Base-by-base conservation (phyloP, 2,888 invertebrate genomes). In the Alsophila aescularia region DNA sequence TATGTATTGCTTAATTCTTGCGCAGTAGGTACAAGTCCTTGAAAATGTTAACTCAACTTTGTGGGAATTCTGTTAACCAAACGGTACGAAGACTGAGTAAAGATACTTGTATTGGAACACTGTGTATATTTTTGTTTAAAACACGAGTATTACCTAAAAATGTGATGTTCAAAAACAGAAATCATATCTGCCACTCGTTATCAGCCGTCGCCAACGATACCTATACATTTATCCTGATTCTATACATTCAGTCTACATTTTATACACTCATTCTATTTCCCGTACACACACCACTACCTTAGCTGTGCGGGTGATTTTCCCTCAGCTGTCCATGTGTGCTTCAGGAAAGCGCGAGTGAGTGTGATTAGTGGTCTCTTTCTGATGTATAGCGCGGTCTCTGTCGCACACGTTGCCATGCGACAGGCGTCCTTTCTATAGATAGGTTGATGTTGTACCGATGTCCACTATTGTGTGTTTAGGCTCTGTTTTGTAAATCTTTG, bases 401-500 rank as follows among this genome's bases (percentile, higher is more conserved):
- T 79, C 56, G 55, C 63, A 53, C 65, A 52, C 47, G 63, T 61
- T 66, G 58, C 57, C 55, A 61, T 60, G 61, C 59, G 54, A 59
- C 58, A 53, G 45, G 15, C 36, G 52, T 55, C 58, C 52, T 51
- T 31, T 35, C 8, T 35, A 76, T 73, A 75, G 74, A 71, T 78
- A 72, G 73, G 70, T 73, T 47, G 70, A 66, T 67, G 70, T 72
- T 77, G 77, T 77, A 75, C 73, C 72, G 69, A 75, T 79, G 81
- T 81, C 82, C 78, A 86, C 87, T 85, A 86, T 81, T 77, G 77
- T 81, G 75, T 81, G 57, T 57, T 58, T 54, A 60, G 56, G 56
- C 47, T 53, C 48, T 57, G 62, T 62, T 65, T 62, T 60, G 64
- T 60, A 60, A 62, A 65, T 65, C 60, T 62, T 65, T 62, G 37